phyloP scores from a whole-genome alignment of 2,888 invertebrate genomes.

The Ypsolopha sequella region DNA sequence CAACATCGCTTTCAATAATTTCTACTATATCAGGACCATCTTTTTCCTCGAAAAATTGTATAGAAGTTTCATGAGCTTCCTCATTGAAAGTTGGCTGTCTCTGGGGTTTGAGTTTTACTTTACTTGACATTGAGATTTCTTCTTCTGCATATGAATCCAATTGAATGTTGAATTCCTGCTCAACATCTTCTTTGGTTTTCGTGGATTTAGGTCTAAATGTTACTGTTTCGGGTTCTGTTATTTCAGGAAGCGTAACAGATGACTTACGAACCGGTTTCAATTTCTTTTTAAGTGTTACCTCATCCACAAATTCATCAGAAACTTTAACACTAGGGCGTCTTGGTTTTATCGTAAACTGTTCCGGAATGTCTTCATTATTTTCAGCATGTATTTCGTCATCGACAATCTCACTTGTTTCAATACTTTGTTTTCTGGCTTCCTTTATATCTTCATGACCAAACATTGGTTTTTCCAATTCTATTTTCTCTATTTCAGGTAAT shows the following conservation, averaged over 20 bases:
- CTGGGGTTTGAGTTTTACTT: slow-evolving; percentile 82
- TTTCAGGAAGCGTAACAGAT: slow-evolving; percentile 77
- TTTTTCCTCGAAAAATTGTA: slow-evolving; percentile 71
- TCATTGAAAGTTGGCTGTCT: slow-evolving; percentile 81
- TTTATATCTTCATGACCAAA: slow-evolving; percentile 63
- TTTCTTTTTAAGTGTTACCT: slow-evolving; percentile 82
- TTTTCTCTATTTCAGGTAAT: slow-evolving; percentile 65
- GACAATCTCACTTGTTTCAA: slow-evolving; percentile 15
- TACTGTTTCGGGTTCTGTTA: slow-evolving; percentile 81
- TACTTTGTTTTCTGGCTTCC: slow-evolving; percentile 29
- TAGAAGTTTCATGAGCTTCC: slow-evolving; percentile 82
- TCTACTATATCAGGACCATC: slow-evolving; percentile 54
- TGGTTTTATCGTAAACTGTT: slow-evolving; percentile 52
- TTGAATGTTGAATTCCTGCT: slow-evolving; percentile 90
- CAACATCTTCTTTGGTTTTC: slow-evolving; percentile 87
- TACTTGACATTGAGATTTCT: slow-evolving; percentile 88
- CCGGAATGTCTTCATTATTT: slow-evolving; percentile 37
- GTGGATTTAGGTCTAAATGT: slow-evolving; percentile 82
- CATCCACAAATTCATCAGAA: slow-evolving; percentile 67
- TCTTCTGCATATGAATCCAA: slow-evolving; percentile 89
- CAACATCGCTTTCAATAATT: slow-evolving; percentile 56
- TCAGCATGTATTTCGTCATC: slow-evolving; percentile 24
- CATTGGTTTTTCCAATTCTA: slow-evolving; percentile 68
- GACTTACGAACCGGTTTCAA: slow-evolving; percentile 76
- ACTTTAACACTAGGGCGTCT: slow-evolving; percentile 52